Conservation (phyloP, 2,888 invertebrate species). For the Tridacna crocea region DNA sequence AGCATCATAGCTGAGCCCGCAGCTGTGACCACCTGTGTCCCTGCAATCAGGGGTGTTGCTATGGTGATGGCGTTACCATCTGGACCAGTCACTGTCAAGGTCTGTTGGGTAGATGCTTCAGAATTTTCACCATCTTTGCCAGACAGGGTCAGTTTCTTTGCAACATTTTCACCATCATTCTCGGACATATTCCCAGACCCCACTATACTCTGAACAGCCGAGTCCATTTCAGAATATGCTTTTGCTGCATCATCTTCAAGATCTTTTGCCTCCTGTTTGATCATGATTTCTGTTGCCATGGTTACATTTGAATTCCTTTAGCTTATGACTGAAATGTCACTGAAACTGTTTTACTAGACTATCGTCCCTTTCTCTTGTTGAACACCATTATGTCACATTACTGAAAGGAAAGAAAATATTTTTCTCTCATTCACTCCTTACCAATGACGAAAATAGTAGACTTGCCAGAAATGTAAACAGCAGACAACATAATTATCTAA, state of each 20-base stretch:
- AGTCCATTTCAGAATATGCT: slow-evolving; percentile 26
- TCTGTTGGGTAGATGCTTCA: slow-evolving; percentile 18
- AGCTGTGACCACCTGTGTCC: slow-evolving; percentile 39
- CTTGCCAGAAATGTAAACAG: too few species aligned
- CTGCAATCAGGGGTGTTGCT: slow-evolving; percentile 33
- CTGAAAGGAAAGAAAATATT: background rate
- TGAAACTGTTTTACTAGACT: background rate
- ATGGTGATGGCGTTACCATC: slow-evolving; percentile 45
- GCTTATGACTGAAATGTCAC: background rate
- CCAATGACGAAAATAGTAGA: too few species aligned
- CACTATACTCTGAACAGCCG: slow-evolving; percentile 40
- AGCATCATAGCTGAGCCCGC: slow-evolving; percentile 30
- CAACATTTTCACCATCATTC: slow-evolving; percentile 12
- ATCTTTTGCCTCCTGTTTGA: slow-evolving; percentile 38
- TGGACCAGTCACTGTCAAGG: slow-evolving; percentile 32
- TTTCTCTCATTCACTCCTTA: background rate
- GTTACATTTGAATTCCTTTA: background rate
- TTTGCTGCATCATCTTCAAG: background rate
- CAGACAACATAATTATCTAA: background rate
- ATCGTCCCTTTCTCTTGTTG: background rate
- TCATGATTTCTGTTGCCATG: slow-evolving; percentile 41
- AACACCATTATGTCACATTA: background rate
- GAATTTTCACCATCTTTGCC: slow-evolving; percentile 10
- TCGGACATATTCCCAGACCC: slow-evolving; percentile 19
- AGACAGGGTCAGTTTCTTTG: background rate